Evolutionary conservation across 2,113 vertebrate species (phyloP), one percentile per base, ranked within the genome.

Genomic region (Malaclemys terrapin): DNA sequence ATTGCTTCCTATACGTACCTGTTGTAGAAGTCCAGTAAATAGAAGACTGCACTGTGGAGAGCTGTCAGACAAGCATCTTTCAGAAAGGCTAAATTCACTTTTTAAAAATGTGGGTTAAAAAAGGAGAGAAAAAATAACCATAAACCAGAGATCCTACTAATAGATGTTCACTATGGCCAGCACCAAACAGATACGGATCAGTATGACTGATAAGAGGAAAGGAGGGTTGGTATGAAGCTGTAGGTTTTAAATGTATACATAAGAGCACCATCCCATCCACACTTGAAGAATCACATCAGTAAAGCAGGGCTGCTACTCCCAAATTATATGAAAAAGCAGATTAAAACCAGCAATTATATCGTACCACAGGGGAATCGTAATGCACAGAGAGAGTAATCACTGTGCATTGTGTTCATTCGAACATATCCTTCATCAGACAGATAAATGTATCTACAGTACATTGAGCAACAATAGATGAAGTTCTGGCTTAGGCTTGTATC

Each of bases 1-100:
- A 47, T 81, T 95, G 4, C 94, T 95, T 93, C 88, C 82, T 87
- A 19, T 13, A 93, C 87, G 76, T 86, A 88, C 93, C 97, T 95
- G 80, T 14, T 95, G 49, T 0, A 0, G 87, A 91, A 79, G 85
- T 93, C 80, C 93, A 96, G 81, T 20, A 93, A 96, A 95, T 79
- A 94, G 87, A 59, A 95, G 96, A 45, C 57, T 76, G 81, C 81
- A 91, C 35, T 69, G 92, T 91, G 90, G 85, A 92, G 93, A 94
- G 90, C 76, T 94, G 84, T 80, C 0, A 0, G 89, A 62, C 65
- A 92, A 91, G 84, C 89, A 95, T 27, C 89, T 65, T 88, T 65
- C 54, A 93, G 93, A 95, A 83, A 83, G 69, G 95, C 92, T 97
- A 92, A 89, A 92, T 78, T 94, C 47, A 54, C 75, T 42, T 62